Percentiles rank a stretch among this genome's conserved stretches.
Conservation (phyloP, 2,113 vertebrate species). For the Neoarius graeffei region DNA sequence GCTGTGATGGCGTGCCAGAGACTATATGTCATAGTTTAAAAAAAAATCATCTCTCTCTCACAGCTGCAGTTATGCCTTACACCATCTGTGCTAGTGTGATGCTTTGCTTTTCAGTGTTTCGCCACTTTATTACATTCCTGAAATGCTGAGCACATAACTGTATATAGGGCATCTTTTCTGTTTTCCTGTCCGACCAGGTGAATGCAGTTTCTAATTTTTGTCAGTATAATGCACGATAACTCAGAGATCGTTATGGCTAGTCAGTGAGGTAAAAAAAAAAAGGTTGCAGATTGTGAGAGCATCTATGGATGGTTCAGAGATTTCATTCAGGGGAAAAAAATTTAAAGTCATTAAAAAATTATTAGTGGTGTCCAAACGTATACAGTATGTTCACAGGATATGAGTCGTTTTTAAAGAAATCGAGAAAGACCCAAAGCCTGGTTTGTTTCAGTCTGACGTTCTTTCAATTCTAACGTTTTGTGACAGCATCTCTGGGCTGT, state of each 20-base stretch:
- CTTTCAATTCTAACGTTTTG: neutral
- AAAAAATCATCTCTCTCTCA: neutral
- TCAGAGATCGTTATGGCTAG: neutral
- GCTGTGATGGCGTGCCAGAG: neutral
- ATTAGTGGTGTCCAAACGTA: neutral
- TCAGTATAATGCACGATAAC: neutral
- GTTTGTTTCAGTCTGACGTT: neutral
- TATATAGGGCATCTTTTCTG: neutral
- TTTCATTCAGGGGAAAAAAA: neutral
- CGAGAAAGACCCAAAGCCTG: neutral
- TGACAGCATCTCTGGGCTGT: neutral
- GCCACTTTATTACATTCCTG: neutral
- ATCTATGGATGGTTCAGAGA: neutral
- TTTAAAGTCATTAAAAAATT: neutral
- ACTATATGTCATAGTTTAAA: neutral
- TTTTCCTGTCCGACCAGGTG: neutral
- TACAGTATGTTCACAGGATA: neutral
- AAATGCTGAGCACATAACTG: neutral
- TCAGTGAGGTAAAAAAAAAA: neutral
- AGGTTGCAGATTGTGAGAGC: neutral
- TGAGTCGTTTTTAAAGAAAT: neutral
- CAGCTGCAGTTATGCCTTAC: neutral
- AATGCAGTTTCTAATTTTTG: neutral
- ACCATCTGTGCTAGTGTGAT: neutral
- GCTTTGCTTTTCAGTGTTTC: neutral